Conservation (phyloP, 2,888 invertebrate species). For the Drosophila engyochracea region DNA sequence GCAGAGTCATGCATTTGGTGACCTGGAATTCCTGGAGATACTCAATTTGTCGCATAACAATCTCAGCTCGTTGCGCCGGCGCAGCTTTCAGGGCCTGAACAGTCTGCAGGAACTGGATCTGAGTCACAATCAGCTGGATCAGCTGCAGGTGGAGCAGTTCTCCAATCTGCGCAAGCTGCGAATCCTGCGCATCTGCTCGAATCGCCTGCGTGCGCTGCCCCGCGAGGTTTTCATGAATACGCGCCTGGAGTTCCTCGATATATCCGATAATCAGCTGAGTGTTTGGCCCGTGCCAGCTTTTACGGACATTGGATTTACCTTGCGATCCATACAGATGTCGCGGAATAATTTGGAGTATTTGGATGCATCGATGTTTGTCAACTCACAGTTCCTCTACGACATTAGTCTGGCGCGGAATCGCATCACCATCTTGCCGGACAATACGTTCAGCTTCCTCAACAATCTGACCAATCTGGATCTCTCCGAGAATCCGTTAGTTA, state of each 20-base stretch:
- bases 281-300: constrained; percentile 93
- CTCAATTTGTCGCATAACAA: constrained; percentile 91
- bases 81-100: constrained; percentile 91
- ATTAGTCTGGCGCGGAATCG: constrained; percentile 93
- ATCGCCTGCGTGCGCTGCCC: constrained; percentile 90
- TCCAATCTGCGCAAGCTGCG: constrained; percentile 91
- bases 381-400: constrained; percentile 91
- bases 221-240: constrained; percentile 93
- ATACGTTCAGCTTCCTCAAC: constrained; percentile 93
- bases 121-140: constrained; percentile 91
- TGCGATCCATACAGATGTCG: constrained; percentile 92
- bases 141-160: constrained; percentile 93
- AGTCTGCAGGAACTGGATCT: constrained; percentile 92
- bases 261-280: constrained; percentile 91
- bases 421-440: constrained; percentile 94
- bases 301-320: constrained; percentile 91
- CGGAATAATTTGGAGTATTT: constrained; percentile 93
- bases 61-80: constrained; percentile 89
- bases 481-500: constrained; percentile 92
- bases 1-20: constrained; percentile 91
- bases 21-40: constrained; percentile 89
- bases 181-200: constrained; percentile 90
- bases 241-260: constrained; percentile 91
- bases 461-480: constrained; percentile 92
- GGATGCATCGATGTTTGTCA: constrained; percentile 94